Base-by-base conservation (phyloP, 2,888 invertebrate species). In the Clepsis dumicolana region DNA sequence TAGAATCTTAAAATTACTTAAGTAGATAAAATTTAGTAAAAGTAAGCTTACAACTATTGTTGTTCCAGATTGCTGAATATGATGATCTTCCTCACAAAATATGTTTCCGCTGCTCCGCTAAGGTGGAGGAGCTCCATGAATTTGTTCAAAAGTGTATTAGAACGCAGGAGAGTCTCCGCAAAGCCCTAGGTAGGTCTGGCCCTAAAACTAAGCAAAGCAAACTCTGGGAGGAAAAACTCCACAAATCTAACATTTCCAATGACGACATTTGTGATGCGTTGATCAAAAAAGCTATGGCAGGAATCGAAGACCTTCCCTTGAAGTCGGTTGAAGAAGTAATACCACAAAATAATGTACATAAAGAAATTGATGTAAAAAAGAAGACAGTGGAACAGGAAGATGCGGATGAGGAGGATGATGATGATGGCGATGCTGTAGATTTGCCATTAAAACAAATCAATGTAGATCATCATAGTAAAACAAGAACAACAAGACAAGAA, bases 31-130 rank as follows among this genome's bases (percentile, higher is more conserved):
- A 32, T 32, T 38, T 1, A 4, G n/a, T 38, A 38, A n/a, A 44
- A 44, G 16, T 16, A 44, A 21, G 21, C 18, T 48, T 21, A 3
- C 35, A 16, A 0, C 66, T 73, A 29, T 70, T 72, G 67, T 69
- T 10, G 70, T 91, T 90, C 44, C 84, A 94, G 94, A 80, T 94
- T 72, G 80, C 85, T 25, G 94, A 94, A 80, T 88, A 90, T 81
- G 94, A 94, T 81, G 90, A 91, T 44, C 80, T 94, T 1, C 93
- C 94, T n/a, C 92, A 94, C 73, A 94, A 91, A 84, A 92, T 94
- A 66, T 94, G 94, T 75, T 94, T 92, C 72, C 83, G 94, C 16
- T 94, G 94, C 72, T 94, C 94, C 65, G 94, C 94, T 14, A 94
- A 94, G 75, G 83, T 94, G 27, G 91, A 93, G 75, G 94, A 94